These are phyloP conservation scores for Xestia xanthographa DNA, from an alignment of 2,888 invertebrate species.

Conservation along the genomic window DNA sequence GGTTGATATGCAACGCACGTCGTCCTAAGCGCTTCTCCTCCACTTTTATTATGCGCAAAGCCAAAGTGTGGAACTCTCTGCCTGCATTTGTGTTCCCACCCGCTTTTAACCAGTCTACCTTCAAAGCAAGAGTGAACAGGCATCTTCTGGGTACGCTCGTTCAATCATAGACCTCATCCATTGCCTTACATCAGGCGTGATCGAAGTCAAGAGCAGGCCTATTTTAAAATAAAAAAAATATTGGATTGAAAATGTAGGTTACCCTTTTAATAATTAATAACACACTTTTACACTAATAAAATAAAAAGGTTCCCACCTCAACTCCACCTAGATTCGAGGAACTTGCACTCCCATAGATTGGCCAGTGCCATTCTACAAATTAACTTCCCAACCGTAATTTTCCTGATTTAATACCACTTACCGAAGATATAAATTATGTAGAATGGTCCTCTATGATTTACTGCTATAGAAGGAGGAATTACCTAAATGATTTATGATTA, in stretches of 20 bases:
- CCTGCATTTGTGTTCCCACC: no score
- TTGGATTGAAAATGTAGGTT: neutral
- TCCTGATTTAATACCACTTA: constrained; percentile 50
- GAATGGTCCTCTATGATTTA: constrained; percentile 42
- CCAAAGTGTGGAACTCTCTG: no score
- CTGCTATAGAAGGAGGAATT: constrained; percentile 16
- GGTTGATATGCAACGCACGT: no score
- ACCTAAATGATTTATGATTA: constrained; percentile 52
- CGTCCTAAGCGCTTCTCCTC: no score
- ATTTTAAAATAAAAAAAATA: no score
- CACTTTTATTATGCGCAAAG: no score
- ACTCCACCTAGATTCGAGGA: constrained; percentile 23
- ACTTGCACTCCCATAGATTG: constrained; percentile 49
- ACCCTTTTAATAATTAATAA: constrained; percentile 1
- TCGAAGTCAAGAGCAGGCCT: no score
- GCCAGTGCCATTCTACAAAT: constrained; percentile 59
- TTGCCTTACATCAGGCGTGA: no score
- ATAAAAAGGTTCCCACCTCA: constrained; percentile 21
- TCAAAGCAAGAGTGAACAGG: no score
- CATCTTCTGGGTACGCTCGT: no score
- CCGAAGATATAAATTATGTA: constrained; percentile 52
- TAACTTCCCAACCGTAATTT: constrained; percentile 57
- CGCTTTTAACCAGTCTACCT: no score
- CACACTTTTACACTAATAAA: neutral
- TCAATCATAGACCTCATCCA: no score